A percentile compares a stretch with the other conserved stretches of the same genome.
These are phyloP conservation scores for Scaptomyza graminum DNA, from an alignment of 1,140 invertebrate genomes.

Conservation along the genomic window DNA sequence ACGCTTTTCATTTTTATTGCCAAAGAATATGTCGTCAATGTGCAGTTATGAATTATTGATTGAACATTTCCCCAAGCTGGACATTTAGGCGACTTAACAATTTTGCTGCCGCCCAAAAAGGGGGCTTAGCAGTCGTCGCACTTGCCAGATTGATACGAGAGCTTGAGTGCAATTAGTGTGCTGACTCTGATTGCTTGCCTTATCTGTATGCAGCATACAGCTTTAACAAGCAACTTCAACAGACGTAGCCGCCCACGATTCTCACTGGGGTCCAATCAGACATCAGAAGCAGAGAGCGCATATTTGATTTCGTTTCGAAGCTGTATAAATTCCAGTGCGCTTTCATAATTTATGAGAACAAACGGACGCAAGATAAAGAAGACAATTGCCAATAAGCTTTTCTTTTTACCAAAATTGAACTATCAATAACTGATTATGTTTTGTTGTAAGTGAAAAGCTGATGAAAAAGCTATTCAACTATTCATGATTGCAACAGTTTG, in stretches of 20 bases:
- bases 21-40: conserved; percentile 66
- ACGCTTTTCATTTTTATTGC: conserved; percentile 75
- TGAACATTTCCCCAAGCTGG: conserved; percentile 44
- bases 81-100: conserved; percentile 52
- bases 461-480: conserved; percentile 8
- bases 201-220: conserved; percentile 12
- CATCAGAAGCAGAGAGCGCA: conserved; percentile 59
- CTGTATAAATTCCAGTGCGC: conserved; percentile 52
- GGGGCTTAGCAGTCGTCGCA: background rate
- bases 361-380: conserved; percentile 16
- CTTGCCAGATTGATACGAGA: background rate
- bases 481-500: conserved; percentile 18
- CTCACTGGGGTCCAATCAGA: conserved; percentile 54
- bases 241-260: background rate
- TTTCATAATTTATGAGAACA: conserved; percentile 67
- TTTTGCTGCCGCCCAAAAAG: conserved; percentile 12
- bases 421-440: conserved; percentile 16
- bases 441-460: conserved; percentile 12
- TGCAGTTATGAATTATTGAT: conserved; percentile 81
- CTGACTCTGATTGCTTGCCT: conserved; percentile 2
- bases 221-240: conserved; percentile 12
- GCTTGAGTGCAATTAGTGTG: conserved; percentile 19
- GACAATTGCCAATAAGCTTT: conserved; percentile 13
- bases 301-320: conserved; percentile 49
- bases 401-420: background rate